phyloP scores from a whole-genome alignment of 2,113 vertebrate genomes.

The Mohoua ochrocephala region DNA sequence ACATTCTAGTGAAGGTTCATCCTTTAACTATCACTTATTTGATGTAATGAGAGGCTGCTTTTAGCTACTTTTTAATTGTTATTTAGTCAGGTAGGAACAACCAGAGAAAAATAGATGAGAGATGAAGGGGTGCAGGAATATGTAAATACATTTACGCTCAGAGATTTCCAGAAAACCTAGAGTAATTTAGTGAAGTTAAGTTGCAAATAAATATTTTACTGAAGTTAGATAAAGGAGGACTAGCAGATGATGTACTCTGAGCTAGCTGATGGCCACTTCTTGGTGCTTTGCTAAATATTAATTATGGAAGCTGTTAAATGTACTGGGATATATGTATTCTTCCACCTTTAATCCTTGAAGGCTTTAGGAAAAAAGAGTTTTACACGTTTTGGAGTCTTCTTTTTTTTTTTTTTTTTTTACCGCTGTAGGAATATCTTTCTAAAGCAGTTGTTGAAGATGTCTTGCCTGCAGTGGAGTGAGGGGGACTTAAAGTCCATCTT shows the following conservation, averaged over 20 bases:
- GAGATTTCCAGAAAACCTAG: neutral
- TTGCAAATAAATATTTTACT: neutral
- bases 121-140: neutral
- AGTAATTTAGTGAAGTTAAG: neutral
- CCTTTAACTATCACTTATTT: neutral
- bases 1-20: neutral
- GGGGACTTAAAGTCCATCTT: neutral
- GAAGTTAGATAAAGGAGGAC: neutral
- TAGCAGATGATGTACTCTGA: neutral
- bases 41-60: neutral
- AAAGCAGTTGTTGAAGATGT: neutral
- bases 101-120: neutral
- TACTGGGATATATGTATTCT: neutral
- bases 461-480: neutral
- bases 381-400: neutral
- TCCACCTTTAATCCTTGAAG: neutral
- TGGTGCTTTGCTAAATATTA: neutral
- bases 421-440: neutral
- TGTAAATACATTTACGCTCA: neutral
- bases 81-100: neutral
- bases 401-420: neutral
- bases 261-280: neutral
- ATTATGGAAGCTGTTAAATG: neutral
- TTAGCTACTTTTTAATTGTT: neutral
- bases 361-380: neutral